Evolutionary conservation across 1,140 invertebrate genomes (phyloP), one percentile per base, ranked within the genome.

Genomic region (Drosophila murphyi): DNA sequence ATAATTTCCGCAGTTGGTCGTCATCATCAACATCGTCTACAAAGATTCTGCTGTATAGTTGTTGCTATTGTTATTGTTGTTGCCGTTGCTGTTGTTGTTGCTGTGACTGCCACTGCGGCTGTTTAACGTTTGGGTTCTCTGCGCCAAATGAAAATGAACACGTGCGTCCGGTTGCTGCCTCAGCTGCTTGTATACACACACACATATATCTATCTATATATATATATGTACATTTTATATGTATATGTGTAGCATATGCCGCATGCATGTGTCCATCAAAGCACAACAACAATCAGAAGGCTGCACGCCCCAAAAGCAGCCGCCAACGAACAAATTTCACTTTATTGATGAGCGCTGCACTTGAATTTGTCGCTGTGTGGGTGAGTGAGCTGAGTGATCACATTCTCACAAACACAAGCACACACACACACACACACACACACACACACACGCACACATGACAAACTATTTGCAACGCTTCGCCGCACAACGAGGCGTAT

Each of bases 81-180:
- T 69, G 56, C 7, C 59, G 60, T 32, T 60, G 48, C 54, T 47
- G 70, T 61, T 69, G 50, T 32, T 60, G 50, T 32, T 56, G 57
- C 45, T 62, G 51, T 3, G 32, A 37, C 41, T 45, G 67, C 50
- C 37, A 48, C 59, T 64, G 57, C 52, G 70, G 78, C 82, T 88
- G 79, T 87, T 88, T 87, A 87, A 88, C 82, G 83, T 82, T 87
- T 87, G 76, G 61, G 72, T 78, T 80, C 83, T 70, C 62, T 83
- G 82, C 83, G 83, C 82, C 82, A 87, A 87, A 87, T 89, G 83
- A 88, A 88, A 88, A 88, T 89, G 83, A 88, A 88, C 83, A 88
- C 83, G 83, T 88, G 83, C 83, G 83, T 88, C 83, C 83, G 83
- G 83, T 88, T 89, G 83, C 73, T 87, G 74, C 78, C 78, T 78